Base-by-base conservation (phyloP, 2,113 vertebrate species). In the Vulpes vulpes region DNA sequence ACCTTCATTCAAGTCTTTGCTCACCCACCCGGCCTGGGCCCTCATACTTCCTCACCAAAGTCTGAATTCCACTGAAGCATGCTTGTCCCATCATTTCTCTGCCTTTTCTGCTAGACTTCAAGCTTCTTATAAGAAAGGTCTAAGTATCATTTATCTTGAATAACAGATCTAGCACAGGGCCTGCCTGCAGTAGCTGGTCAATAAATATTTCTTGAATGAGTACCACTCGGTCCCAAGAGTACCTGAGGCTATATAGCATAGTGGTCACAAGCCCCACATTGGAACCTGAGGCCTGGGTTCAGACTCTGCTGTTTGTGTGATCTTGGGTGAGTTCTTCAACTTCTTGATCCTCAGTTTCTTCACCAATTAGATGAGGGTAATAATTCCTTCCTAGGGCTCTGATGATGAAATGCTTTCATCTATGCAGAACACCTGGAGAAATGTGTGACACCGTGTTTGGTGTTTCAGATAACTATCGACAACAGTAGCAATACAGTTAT, bases 301-400 rank as follows among this genome's bases (percentile, higher is more conserved):
- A 55, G 55, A 86, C 23, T 43, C 5, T 94, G 27, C 22, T 82
- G 22, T 89, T 86, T 94, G 53, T 71, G 43, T 86, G 22, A 38
- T 89, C 80, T 67, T 79, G 32, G n/a, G 49, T 82, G 84, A 73
- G 30, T 92, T 96, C 62, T 51, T 97, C 71, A 87, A 79, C 57
- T 76, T 73, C 8, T 88, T 35, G 3, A 60, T 73, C 27, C 79
- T 95, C 17, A 86, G 2, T 73, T 85, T 96, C 62, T 84, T 89
- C 67, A 78, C 71, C 73, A n/a, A 32, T 59, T 71, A 83, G 51
- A 73, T 62, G 32, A 22, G 38, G 38, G 35, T 53, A 78, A 67
- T 84, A 59, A 80, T 22, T 67, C 23, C 15, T 95, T 89, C 87
- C 65, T 81, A 67, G 62, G 74, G 27, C 19, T 69, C 32, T 92